Conservation (phyloP, 2,797 vertebrate genomes). For the Botia almorhae region DNA sequence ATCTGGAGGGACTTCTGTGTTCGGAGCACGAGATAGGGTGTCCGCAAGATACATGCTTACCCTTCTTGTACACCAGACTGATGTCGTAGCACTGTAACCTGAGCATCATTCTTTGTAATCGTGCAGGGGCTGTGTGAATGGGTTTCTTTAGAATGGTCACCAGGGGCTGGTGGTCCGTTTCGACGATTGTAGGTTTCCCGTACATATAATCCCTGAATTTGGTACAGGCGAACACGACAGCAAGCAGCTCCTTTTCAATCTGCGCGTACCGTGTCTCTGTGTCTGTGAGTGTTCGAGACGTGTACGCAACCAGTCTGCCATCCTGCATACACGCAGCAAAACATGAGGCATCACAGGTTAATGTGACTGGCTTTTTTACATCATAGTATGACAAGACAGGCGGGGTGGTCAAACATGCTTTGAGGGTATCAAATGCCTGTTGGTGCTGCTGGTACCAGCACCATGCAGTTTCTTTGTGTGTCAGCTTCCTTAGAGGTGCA, state of each 20-base stretch:
- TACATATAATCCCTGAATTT: slow-evolving; percentile 45
- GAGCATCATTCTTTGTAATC: slow-evolving; percentile 44
- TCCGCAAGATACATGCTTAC: slow-evolving; percentile 37
- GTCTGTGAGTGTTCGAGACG: no score
- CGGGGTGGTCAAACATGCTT: no score
- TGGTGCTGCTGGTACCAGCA: no score
- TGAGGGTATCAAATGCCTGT: no score
- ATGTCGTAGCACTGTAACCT: slow-evolving; percentile 24
- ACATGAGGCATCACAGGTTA: no score
- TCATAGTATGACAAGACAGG: no score
- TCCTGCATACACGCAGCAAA: no score
- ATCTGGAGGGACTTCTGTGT: not conserved
- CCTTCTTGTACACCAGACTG: slow-evolving; percentile 36
- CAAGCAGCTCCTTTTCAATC: slow-evolving; percentile 27
- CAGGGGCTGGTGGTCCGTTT: slow-evolving; percentile 52
- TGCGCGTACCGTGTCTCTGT: not conserved
- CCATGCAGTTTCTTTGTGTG: no score
- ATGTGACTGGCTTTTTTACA: no score
- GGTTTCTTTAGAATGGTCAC: slow-evolving; percentile 46
- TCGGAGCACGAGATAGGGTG: not conserved
- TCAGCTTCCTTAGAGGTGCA: no score
- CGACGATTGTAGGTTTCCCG: not conserved
- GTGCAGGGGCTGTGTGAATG: slow-evolving; percentile 14
- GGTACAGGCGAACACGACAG: slow-evolving; percentile 27
- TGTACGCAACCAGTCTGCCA: no score